Evolutionary conservation across 2,113 vertebrate species (phyloP).

Genomic region (Peucedramus taeniatus): DNA sequence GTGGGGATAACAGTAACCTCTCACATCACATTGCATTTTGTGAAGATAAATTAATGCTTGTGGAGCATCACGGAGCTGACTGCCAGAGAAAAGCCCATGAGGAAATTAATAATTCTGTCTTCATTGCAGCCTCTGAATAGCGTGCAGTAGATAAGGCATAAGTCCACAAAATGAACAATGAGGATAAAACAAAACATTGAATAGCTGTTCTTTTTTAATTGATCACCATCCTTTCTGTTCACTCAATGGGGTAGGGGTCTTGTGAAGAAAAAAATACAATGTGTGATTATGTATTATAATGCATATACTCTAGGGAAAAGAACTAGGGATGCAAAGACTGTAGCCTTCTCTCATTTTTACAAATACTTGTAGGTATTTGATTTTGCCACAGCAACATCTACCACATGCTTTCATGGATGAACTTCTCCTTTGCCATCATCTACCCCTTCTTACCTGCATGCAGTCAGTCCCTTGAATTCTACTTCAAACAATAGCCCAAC

Average conservation of each 20-base stretch:
- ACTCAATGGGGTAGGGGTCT: background rate
- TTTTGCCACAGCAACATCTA: background rate
- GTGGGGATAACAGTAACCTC: background rate
- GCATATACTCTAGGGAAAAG: background rate
- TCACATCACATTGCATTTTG: background rate
- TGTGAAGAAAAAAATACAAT: background rate
- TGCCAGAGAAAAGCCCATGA: conserved; percentile 24
- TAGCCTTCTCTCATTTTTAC: background rate
- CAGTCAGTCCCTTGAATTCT: background rate
- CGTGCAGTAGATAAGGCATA: conserved; percentile 26
- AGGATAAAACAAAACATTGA: conserved; percentile 41
- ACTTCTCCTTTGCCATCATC: background rate
- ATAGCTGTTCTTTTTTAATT: conserved; percentile 34
- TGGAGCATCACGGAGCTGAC: background rate
- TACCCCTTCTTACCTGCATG: background rate
- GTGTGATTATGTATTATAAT: background rate
- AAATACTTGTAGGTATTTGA: background rate
- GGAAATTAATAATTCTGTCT: conserved; percentile 62
- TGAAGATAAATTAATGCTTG: conserved; percentile 38
- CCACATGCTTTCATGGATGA: background rate
- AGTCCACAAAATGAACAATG: conserved; percentile 41
- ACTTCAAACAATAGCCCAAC: background rate
- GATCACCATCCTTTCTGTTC: conserved; percentile 30
- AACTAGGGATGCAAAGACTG: background rate
- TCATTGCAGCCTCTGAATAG: conserved; percentile 16